These are phyloP conservation scores for Homarus gammarus DNA, from an alignment of 2,888 invertebrate genomes.

Conservation along the genomic window DNA sequence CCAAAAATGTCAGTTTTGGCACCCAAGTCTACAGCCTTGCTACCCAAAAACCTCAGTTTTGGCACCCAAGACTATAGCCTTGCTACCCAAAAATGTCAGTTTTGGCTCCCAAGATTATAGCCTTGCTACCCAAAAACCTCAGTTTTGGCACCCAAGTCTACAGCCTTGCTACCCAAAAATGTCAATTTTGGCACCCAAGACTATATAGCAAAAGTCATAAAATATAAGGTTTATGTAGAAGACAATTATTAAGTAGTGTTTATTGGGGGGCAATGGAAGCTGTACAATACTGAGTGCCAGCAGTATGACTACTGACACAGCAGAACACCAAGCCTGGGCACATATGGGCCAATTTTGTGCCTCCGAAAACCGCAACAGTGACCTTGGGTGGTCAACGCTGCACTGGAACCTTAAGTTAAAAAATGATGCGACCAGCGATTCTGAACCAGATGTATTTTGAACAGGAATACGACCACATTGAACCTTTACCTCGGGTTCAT, in stretches of 20 bases:
- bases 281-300: conserved; percentile 69
- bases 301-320: conserved; percentile 49
- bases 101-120: no score
- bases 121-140: no score
- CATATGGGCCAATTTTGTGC: conserved; percentile 65
- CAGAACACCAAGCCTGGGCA: conserved; percentile 69
- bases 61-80: no score
- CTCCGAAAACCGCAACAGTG: conserved; percentile 41
- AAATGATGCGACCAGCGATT: conserved; percentile 48
- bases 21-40: no score
- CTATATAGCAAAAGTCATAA: background rate
- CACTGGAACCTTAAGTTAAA: conserved; percentile 53
- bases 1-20: no score
- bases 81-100: no score
- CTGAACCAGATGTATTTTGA: conserved; percentile 59
- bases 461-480: conserved; percentile 45
- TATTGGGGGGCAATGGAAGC: conserved; percentile 71
- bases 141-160: no score
- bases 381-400: conserved; percentile 35
- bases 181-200: no score
- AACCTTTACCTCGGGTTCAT: conserved; percentile 53
- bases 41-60: no score
- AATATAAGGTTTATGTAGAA: conserved; percentile 9
- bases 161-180: no score
- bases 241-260: conserved; percentile 61